Base-by-base conservation (phyloP, 53 echinoderm and acorn worm genomes). In the Actinopyga echinites region DNA sequence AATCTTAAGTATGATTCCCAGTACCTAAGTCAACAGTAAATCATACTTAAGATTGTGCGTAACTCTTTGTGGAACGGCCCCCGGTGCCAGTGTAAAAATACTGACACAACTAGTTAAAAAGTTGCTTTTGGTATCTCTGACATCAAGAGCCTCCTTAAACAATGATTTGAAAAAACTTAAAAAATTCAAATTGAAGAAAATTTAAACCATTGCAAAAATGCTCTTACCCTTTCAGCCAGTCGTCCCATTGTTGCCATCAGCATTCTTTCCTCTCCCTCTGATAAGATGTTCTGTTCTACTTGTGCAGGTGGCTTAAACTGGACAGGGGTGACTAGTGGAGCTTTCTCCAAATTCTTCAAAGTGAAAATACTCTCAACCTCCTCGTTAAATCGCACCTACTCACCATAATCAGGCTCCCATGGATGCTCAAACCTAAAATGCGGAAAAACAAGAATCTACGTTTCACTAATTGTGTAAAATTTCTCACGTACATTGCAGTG, bases 321-420 rank as follows among this genome's bases (percentile, higher is more conserved):
- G 56, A 78, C 33, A 10, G 99, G 94, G 17, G 91, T 99, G 28
- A 92, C 85, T 35, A 84, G 85, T 2, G 99, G 99, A 20, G 89
- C 89, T 82, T 99, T 99, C 87, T 99, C 99, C 9, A 99, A 89
- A 56, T 95, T 89, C 89, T 99, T 95, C 45, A 95, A 53, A 43
- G 99, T 99, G 69, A 99, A 99, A 68, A 99, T 92, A 75, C 99
- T 92, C 82, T 99, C 99, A 20, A 99, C 90, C 32, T 91, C 86
- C 71, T 99, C 92, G 67, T 85, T 91, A 85, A 99, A 99, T 6
- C 55, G 62, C n/a, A 89, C 77, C 66, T 95, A 99, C 33, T 95
- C 85, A 28, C 92, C 92, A 67, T 92, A 99, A 67, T 86, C 82
- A 58, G 89, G 84, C 25, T 99, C 89, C 34, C 20, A 26, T 20